These are phyloP conservation scores for Atopsyche davidsoni DNA, from an alignment of 1,140 invertebrate genomes.

Conservation along the genomic window DNA sequence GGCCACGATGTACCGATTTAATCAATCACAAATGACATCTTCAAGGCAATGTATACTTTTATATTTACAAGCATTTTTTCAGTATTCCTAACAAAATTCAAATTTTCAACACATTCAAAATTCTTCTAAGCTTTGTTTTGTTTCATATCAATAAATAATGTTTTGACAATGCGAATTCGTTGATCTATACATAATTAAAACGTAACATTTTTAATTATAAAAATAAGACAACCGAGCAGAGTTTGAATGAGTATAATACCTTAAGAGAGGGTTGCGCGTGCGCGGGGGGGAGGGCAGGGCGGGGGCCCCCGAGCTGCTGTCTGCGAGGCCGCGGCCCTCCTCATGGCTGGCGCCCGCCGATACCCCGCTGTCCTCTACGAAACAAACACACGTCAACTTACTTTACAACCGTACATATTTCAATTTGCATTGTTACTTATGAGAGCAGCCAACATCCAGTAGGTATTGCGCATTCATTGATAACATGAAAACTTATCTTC, in stretches of 20 bases:
- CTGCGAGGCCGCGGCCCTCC: constrained; percentile 14
- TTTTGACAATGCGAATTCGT: no score
- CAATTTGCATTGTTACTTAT: no score
- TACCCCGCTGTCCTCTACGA: constrained; percentile 28
- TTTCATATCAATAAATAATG: no score
- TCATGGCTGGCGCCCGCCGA: constrained; percentile 24
- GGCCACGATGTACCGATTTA: no score
- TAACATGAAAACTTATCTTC: no score
- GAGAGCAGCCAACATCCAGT: no score
- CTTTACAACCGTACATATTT: no score
- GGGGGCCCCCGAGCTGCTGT: constrained; percentile 7
- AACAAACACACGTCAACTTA: neutral
- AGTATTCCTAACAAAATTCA: neutral
- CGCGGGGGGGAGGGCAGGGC: constrained; percentile 9
- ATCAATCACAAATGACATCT: no score
- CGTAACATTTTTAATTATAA: neutral
- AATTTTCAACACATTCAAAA: neutral
- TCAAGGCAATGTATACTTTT: no score
- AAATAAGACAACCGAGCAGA: neutral
- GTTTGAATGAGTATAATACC: constrained; percentile 8
- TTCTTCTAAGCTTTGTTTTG: no score
- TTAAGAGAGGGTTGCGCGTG: constrained; percentile 21
- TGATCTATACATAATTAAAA: neutral
- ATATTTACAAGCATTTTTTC: neutral
- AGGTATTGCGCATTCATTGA: no score